Base-by-base conservation (phyloP, 2,797 vertebrate species). In the Steatocranus sp. region DNA sequence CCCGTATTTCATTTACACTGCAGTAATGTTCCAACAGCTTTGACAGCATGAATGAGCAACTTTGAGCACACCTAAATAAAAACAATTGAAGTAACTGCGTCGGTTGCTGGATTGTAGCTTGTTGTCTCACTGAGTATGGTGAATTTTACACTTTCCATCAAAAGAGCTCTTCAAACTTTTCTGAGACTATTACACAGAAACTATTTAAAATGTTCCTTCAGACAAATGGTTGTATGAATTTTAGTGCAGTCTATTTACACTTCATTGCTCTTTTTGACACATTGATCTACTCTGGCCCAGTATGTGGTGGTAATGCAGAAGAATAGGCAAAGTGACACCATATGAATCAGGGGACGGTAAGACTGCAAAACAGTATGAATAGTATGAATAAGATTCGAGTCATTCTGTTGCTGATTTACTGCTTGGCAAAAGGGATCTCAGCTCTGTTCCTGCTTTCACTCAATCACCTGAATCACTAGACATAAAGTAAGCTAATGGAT, bases 101-200 rank as follows among this genome's bases (percentile, higher is more conserved):
- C 15, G 0, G 10, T 30, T 46, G 41, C 66, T 70, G 23, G 23
- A 27, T 46, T 30, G 41, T 27, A 46, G 15, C 10, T 48, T n/a
- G 0, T 48, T 48, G 0, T 46, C 9, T 48, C 7, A 12, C 8
- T 5, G 23, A 48, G 12, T 25, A 17, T 68, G 63, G 5, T 23
- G 12, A 73, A 8, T 18, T 46, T 46, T 18, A 12, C 25, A 23
- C 66, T 70, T 70, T 73, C 1, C 66, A 48, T 43, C 38, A 25
- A 46, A 70, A 70, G 38, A 70, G 6, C 23, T 25, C 38, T 18
- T 32, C 23, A 46, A 46, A 70, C 9, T 4, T 46, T 68, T 23
- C 36, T 4, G 34, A 15, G 36, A 23, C n/a, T 66, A 3, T 2
- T 9, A 38, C 9, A 27, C 38, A 27, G 25, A 70, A 7, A 18